These are phyloP conservation scores for Cossypha niveicapilla DNA, from an alignment of 2,797 vertebrate genomes.

Conservation along the genomic window DNA sequence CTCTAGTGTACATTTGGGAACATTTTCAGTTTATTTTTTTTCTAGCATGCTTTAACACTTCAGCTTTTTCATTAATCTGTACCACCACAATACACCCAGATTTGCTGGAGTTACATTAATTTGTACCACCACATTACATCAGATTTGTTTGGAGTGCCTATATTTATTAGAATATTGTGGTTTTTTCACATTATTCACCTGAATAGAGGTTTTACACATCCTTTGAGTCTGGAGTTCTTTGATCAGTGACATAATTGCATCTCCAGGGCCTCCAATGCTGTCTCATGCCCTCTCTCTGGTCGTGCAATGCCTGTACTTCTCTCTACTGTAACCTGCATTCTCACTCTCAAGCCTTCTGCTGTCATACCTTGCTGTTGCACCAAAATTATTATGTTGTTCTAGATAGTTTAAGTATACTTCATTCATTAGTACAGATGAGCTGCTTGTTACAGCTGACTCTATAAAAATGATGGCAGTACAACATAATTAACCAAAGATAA, in stretches of 20 bases:
- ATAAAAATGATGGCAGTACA: not conserved
- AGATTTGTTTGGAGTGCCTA: not conserved
- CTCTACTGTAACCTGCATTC: not conserved
- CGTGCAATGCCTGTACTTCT: not conserved
- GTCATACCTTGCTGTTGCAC: not conserved
- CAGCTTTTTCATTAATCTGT: not conserved
- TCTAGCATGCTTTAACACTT: not conserved
- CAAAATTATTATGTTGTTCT: not conserved
- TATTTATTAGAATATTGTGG: not conserved
- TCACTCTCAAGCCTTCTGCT: not conserved
- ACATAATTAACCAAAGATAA: not conserved
- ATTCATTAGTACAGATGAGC: not conserved
- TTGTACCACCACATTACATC: not conserved
- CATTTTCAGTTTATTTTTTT: not conserved
- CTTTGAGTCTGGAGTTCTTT: not conserved
- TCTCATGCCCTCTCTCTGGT: accelerated
- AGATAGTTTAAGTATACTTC: not conserved
- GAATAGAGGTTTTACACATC: not conserved
- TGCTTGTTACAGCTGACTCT: not conserved
- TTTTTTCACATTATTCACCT: not conserved
- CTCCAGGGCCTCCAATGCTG: not conserved
- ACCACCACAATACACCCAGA: not conserved
- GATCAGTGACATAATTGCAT: not conserved
- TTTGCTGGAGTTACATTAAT: not conserved
- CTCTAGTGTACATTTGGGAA: not conserved